These are phyloP conservation scores for Picus viridis DNA, from an alignment of 2,797 vertebrate genomes.

Conservation along the genomic window DNA sequence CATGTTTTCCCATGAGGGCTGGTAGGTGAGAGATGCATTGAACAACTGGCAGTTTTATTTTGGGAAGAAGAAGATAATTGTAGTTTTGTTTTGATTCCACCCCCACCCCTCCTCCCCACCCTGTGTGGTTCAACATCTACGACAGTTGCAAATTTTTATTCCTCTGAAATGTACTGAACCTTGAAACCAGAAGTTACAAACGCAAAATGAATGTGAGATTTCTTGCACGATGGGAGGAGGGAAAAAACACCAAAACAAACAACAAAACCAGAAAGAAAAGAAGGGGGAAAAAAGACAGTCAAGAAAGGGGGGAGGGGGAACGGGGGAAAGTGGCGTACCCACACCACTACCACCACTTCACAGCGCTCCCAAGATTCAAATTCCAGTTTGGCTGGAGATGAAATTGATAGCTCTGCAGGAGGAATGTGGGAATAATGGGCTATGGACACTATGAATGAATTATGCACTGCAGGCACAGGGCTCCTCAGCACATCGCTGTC, in stretches of 20 bases:
- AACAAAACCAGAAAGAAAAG: too few species aligned
- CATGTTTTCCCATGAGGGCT: not conserved
- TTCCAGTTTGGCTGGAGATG: constrained; percentile 22
- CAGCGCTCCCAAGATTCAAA: constrained; percentile 30
- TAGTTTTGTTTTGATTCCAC: too few species aligned
- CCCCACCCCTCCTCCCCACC: too few species aligned
- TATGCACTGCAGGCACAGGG: constrained; percentile 51
- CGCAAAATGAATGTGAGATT: not conserved
- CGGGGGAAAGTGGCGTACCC: not conserved
- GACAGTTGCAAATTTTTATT: not conserved
- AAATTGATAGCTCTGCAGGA: constrained; percentile 44
- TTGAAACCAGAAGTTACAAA: not conserved
- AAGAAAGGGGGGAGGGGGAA: too few species aligned
- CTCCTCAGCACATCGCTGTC: constrained; percentile 43
- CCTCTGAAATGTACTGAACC: not conserved
- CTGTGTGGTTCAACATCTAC: not conserved
- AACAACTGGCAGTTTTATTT: constrained; percentile 26
- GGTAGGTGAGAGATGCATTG: not conserved
- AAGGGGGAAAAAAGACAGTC: too few species aligned
- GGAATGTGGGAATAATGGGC: constrained; percentile 65
- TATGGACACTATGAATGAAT: constrained; percentile 47
- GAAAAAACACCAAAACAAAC: not conserved
- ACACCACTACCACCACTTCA: not conserved
- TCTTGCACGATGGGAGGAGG: not conserved
- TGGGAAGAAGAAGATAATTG: not conserved